phyloP scores from a whole-genome alignment of 2,797 vertebrate genomes.

The Threskiornis aethiopicus region DNA sequence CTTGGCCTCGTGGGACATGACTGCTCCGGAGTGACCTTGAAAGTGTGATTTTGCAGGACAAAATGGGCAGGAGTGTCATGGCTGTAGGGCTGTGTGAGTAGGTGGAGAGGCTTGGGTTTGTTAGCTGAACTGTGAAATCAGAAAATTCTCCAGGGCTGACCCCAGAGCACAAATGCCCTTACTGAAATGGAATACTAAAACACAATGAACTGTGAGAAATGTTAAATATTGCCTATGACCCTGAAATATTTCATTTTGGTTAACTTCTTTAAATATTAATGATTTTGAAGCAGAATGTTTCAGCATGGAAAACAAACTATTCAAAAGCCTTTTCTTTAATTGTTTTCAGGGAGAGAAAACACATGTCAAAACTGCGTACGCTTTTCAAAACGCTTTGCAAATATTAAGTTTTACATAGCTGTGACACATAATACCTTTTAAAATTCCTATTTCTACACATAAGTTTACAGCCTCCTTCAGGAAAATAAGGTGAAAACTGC shows the following conservation, averaged over 20 bases:
- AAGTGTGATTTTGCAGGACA: neutral
- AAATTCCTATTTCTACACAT: neutral
- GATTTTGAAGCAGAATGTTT: neutral
- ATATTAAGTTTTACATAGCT: neutral
- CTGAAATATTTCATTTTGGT: neutral
- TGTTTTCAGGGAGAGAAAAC: neutral
- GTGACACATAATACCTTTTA: neutral
- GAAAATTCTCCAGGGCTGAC: neutral
- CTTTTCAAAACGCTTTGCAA: neutral
- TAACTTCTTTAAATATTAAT: neutral
- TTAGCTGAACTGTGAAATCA: neutral
- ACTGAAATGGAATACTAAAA: neutral
- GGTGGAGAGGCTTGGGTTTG: neutral
- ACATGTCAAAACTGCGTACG: accelerated
- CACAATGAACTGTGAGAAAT: neutral
- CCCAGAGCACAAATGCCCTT: neutral
- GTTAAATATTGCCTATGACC: neutral
- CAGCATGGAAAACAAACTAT: neutral
- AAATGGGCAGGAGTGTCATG: neutral
- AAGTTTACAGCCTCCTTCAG: neutral
- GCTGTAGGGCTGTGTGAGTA: neutral
- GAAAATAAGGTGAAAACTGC: neutral
- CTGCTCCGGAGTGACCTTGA: constrained; percentile 43
- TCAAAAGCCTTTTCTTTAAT: neutral
- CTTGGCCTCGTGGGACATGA: neutral